These are phyloP conservation scores for Protobothrops flavoviridis DNA, from an alignment of 2,113 vertebrate species.

Conservation along the genomic window DNA sequence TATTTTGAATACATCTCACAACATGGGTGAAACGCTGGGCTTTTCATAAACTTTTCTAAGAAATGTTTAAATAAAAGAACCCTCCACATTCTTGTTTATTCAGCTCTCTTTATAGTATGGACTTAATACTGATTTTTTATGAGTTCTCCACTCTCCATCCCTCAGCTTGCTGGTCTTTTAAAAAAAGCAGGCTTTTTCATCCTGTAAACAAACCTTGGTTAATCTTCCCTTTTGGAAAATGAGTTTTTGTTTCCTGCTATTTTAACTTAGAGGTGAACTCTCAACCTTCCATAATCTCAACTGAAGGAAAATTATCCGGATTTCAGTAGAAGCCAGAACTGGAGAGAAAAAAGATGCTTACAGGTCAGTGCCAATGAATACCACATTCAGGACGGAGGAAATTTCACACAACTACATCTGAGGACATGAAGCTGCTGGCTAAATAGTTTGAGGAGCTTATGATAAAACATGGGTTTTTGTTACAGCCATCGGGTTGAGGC, in stretches of 20 bases:
- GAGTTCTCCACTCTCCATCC: not conserved
- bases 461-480: not conserved
- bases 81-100: not conserved
- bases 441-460: not conserved
- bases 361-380: not conserved
- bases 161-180: not conserved
- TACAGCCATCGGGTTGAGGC: not conserved
- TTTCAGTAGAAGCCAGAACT: not conserved
- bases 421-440: not conserved
- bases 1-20: not conserved
- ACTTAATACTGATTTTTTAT: not conserved
- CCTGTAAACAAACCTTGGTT: not conserved
- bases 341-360: not conserved
- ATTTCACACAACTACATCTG: not conserved
- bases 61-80: not conserved
- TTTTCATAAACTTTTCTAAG: not conserved
- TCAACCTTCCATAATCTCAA: not conserved
- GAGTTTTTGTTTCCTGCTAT: not conserved
- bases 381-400: not conserved
- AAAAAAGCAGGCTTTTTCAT: not conserved
- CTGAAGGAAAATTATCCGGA: not conserved
- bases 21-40: not conserved
- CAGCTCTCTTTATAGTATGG: not conserved
- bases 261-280: not conserved
- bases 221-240: not conserved